phyloP scores from a whole-genome alignment of 2,113 vertebrate genomes.

The Leptobrachium leishanense region DNA sequence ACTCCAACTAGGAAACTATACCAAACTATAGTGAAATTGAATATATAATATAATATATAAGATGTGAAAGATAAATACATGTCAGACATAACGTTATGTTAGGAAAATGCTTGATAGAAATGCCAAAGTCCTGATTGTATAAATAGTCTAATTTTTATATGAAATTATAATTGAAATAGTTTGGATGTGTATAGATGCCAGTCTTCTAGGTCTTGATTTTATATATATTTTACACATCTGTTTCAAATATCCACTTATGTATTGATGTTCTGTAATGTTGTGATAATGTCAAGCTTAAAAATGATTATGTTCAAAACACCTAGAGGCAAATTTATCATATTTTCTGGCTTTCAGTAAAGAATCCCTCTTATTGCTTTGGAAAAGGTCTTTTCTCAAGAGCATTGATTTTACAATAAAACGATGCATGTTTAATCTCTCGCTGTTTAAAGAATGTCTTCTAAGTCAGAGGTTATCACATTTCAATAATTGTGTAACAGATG shows the following conservation, averaged over 20 bases:
- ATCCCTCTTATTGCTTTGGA: background rate
- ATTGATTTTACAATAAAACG: conserved; percentile 3
- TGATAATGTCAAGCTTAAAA: background rate
- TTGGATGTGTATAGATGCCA: too few species aligned
- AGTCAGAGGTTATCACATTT: background rate
- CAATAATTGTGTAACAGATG: background rate
- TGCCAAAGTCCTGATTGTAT: too few species aligned
- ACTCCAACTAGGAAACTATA: too few species aligned
- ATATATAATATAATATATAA: too few species aligned
- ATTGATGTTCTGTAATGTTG: conserved; percentile 8
- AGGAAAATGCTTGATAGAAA: too few species aligned
- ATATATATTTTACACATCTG: too few species aligned
- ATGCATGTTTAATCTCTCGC: background rate
- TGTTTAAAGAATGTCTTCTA: background rate
- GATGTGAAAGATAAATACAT: too few species aligned
- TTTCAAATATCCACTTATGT: background rate
- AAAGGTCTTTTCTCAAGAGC: background rate
- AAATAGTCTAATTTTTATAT: too few species aligned
- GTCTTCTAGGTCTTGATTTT: too few species aligned
- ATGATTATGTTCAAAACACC: background rate
- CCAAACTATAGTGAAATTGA: too few species aligned
- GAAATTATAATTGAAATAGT: too few species aligned
- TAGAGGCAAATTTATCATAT: background rate
- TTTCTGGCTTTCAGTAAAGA: background rate
- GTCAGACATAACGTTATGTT: too few species aligned